Conservation (phyloP, 2,888 invertebrate species). For the Melangyna quadrimaculata region DNA sequence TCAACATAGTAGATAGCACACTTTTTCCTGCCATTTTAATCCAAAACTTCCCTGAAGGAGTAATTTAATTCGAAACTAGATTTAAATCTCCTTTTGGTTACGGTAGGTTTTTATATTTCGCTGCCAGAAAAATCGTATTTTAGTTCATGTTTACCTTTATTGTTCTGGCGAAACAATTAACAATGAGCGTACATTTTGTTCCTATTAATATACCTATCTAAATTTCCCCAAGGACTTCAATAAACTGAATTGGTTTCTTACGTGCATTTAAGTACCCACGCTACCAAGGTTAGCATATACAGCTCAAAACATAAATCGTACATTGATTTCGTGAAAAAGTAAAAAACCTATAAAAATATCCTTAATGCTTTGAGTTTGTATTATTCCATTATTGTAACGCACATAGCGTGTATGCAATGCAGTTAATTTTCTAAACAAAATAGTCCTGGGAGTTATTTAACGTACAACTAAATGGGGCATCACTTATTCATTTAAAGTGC, state of each 20-base stretch:
- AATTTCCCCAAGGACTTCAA: constrained; percentile 3
- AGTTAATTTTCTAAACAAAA: constrained; percentile 44
- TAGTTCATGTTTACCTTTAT: too few species aligned
- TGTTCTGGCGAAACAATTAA: not conserved
- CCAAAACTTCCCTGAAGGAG: too few species aligned
- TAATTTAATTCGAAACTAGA: too few species aligned
- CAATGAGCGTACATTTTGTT: not conserved
- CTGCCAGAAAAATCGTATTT: too few species aligned
- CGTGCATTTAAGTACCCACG: not conserved
- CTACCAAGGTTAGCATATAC: not conserved
- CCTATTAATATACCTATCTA: not conserved
- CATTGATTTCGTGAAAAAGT: not conserved
- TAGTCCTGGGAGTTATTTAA: constrained; percentile 59
- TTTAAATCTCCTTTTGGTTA: too few species aligned
- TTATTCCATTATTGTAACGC: constrained; percentile 9
- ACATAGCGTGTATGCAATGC: constrained; percentile 58
- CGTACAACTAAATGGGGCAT: constrained; percentile 47
- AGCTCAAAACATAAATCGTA: not conserved
- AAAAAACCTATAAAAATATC: not conserved
- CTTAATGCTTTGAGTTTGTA: not conserved
- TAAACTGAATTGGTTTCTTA: not conserved
- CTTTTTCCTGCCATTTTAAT: too few species aligned
- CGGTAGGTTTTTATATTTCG: too few species aligned
- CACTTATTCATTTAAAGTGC: constrained; percentile 51
- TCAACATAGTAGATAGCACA: too few species aligned